Evolutionary conservation across 2,888 invertebrate species (phyloP), one percentile per base, ranked within the genome.

Genomic region (Agrochola circellaris): DNA sequence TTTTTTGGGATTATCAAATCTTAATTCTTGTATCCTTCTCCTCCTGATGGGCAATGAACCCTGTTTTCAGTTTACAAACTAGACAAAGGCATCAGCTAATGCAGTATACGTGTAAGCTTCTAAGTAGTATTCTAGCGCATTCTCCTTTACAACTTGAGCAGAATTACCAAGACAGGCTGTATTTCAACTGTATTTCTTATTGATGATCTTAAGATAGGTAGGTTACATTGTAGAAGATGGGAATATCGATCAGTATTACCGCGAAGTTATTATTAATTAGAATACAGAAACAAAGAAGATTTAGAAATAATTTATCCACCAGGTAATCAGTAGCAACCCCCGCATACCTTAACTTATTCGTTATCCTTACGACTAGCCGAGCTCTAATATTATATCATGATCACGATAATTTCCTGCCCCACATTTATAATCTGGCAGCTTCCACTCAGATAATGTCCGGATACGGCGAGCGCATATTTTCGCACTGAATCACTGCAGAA

Each of bases 391-490:
- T 48, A 75, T 69, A 38, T 51, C 58, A 66, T 70, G 73, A 77
- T 81, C 51, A 73, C 61, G 75, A 75, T 81, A 81, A 81, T 84
- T 76, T 70, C 65, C 69, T 83, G 66, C 61, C 62, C 75, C 45
- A 75, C 77, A 79, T 76, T 75, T 42, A 76, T 88, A 87, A 81
- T 86, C 79, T 71, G 42, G 45, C 66, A 75, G 73, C 75, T 67
- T 73, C 62, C 48, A 73, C 60, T 51, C 45, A 66, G 84, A 88
- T 90, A 88, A 87, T 73, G 72, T 72, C 83, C 89, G 90, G 89
- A 89, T 85, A 82, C 75, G 51, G 60, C 23, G 66, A 78, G n/a
- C 83, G 85, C 82, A 86, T 88, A 85, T 77, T 79, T 87, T 75
- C 26, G 15, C 73, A 64, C 65, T 89, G 90, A 89, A 75, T 89